phyloP scores from a whole-genome alignment of 2,888 invertebrate genomes.

The Anorthoa munda region DNA sequence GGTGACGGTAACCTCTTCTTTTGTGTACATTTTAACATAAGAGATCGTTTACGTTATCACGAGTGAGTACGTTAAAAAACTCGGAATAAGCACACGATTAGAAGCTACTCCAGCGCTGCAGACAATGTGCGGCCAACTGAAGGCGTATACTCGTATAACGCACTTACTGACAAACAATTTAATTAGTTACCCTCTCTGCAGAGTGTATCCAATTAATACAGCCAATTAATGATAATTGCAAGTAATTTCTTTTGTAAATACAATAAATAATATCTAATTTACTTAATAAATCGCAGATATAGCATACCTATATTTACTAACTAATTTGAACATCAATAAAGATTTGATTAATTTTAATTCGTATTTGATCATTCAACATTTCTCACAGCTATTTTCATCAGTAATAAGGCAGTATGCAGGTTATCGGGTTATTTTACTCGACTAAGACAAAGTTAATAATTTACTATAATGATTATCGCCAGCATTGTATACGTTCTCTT shows the following conservation, averaged over 20 bases:
- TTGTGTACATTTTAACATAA: too few relatives aligned
- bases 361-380: conserved; percentile 19
- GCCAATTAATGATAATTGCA: background rate
- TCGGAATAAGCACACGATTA: background rate
- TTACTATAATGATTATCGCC: background rate
- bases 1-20: too few relatives aligned
- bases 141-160: too few relatives aligned
- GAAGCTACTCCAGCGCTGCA: background rate
- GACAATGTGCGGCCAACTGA: background rate
- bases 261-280: background rate
- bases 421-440: conserved; percentile 27
- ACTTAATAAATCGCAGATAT: background rate
- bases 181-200: background rate
- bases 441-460: conserved; percentile 47
- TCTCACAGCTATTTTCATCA: background rate
- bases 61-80: too few relatives aligned
- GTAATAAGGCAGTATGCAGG: conserved; percentile 43
- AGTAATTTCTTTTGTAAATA: conserved; percentile 15
- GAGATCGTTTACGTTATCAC: too few relatives aligned
- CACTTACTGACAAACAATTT: background rate
- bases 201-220: background rate
- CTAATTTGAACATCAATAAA: conserved; percentile 32
- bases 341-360: conserved; percentile 14
- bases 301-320: conserved; percentile 10
- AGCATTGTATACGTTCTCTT: background rate